phyloP scores from a whole-genome alignment of 2,113 vertebrate species.

The Piprites chloris region DNA sequence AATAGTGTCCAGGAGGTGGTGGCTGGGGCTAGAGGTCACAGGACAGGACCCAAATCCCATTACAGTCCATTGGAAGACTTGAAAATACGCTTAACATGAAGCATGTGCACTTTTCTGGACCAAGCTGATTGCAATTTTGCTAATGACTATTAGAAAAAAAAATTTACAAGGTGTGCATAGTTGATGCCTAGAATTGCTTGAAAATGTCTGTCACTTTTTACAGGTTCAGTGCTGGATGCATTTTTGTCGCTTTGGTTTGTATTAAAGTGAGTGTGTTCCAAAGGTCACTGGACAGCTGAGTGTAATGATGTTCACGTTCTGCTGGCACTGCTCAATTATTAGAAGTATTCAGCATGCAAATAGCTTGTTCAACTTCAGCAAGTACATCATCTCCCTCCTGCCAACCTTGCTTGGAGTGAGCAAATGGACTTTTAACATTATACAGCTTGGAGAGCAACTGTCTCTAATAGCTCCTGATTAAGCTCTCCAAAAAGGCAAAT shows the following conservation, averaged over 20 bases:
- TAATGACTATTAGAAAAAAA: rapidly evolving
- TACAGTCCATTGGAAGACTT: background rate
- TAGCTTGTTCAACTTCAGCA: conserved; percentile 40
- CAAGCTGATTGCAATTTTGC: background rate
- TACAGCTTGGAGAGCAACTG: background rate
- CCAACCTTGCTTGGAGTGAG: conserved; percentile 37
- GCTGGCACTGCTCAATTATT: conserved; percentile 1
- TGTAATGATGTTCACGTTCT: background rate
- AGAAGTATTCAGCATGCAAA: conserved; percentile 35
- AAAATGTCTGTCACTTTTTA: background rate
- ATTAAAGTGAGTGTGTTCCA: background rate
- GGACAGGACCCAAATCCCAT: background rate
- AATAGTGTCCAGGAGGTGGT: background rate
- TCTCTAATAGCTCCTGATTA: conserved; percentile 39
- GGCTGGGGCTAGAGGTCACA: background rate
- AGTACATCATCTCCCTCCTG: conserved; percentile 37
- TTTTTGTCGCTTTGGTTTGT: background rate
- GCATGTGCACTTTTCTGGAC: background rate
- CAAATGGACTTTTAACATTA: conserved; percentile 48
- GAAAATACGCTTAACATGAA: background rate
- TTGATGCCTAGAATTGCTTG: background rate
- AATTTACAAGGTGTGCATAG: background rate
- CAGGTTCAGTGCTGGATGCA: background rate
- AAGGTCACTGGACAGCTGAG: conserved; percentile 2
- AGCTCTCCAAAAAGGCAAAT: conserved; percentile 18